Percentiles rank a stretch among this genome's conserved stretches.
These are phyloP conservation scores for Cydia pomonella DNA, from an alignment of 1,140 invertebrate genomes.

Conservation along the genomic window DNA sequence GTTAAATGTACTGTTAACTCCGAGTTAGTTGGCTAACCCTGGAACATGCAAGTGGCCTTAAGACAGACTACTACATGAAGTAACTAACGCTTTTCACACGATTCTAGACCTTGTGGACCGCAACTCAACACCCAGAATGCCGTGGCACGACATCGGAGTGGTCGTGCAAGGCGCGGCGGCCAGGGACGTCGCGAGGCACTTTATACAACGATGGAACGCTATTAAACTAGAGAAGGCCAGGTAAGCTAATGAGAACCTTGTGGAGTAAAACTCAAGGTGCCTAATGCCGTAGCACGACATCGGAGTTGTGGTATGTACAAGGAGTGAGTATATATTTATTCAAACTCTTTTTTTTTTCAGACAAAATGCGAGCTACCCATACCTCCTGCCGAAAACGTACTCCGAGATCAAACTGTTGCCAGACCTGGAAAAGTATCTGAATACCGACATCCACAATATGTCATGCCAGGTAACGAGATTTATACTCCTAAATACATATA, in stretches of 20 bases:
- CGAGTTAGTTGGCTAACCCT: too few species aligned
- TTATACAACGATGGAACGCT: conserved; percentile 99
- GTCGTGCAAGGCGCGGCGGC: conserved; percentile 92
- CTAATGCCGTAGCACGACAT: neutral
- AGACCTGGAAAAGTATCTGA: conserved; percentile 67
- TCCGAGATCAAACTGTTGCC: conserved; percentile 80
- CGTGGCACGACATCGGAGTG: conserved; percentile 98
- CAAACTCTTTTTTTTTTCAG: conserved; percentile 75
- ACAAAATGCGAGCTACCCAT: conserved; percentile 90
- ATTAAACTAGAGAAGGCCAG: conserved; percentile 90
- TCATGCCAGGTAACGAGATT: conserved; percentile 84
- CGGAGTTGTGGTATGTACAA: neutral
- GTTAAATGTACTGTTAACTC: too few species aligned
- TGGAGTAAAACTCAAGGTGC: neutral
- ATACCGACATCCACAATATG: conserved; percentile 81
- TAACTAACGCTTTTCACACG: neutral
- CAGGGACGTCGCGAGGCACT: conserved; percentile 96
- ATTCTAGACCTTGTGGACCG: conserved; percentile 93
- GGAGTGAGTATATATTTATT: too few species aligned
- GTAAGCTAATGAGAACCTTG: conserved; percentile 37
- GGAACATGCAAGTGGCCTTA: too few species aligned
- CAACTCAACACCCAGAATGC: conserved; percentile 95
- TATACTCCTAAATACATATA: neutral
- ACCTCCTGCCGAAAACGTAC: conserved; percentile 95
- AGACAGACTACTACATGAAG: neutral